Percentiles rank a stretch among this genome's conserved stretches.
Evolutionary conservation across 1,140 invertebrate genomes (phyloP).

Genomic region (Xylocopa sonorina): DNA sequence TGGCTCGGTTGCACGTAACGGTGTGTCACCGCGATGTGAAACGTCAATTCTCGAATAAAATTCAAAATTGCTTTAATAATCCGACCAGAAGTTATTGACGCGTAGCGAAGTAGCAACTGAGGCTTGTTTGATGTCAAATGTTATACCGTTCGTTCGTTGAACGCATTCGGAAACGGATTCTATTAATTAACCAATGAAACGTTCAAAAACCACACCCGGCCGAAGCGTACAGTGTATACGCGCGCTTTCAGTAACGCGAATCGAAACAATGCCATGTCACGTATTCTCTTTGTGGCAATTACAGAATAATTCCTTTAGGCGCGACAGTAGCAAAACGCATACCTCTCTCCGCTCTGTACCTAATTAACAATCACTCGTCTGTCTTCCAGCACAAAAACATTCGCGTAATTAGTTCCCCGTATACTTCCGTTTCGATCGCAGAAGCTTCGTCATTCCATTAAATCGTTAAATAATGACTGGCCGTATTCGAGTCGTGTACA

Average conservation of each 20-base stretch:
- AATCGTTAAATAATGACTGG: too few relatives aligned
- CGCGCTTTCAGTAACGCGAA: slow-evolving; percentile 19
- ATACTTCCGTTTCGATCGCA: not conserved
- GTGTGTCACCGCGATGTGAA: too few relatives aligned
- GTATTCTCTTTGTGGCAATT: slow-evolving; percentile 35
- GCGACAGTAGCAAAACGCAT: not conserved
- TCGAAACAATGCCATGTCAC: slow-evolving; percentile 10
- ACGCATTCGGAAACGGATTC: slow-evolving; percentile 26
- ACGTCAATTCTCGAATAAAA: not conserved
- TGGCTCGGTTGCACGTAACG: too few relatives aligned
- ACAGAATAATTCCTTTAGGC: slow-evolving; percentile 15
- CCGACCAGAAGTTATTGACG: not conserved
- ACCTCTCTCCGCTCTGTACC: not conserved
- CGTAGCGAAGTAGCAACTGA: too few relatives aligned
- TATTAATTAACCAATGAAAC: slow-evolving; percentile 49
- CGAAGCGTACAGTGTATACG: not conserved
- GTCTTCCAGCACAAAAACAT: not conserved
- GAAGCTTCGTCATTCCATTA: too few relatives aligned
- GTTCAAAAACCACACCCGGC: slow-evolving; percentile 23
- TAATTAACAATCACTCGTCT: slow-evolving; percentile 27
- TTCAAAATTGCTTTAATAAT: not conserved
- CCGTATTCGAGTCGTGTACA: too few relatives aligned
- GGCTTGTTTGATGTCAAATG: not conserved
- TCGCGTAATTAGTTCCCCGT: not conserved
- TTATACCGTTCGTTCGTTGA: not conserved